A percentile compares a stretch with the other conserved stretches of the same genome.
Evolutionary conservation across 2,888 invertebrate genomes (phyloP).

Genomic region (Lycia hirtaria): DNA sequence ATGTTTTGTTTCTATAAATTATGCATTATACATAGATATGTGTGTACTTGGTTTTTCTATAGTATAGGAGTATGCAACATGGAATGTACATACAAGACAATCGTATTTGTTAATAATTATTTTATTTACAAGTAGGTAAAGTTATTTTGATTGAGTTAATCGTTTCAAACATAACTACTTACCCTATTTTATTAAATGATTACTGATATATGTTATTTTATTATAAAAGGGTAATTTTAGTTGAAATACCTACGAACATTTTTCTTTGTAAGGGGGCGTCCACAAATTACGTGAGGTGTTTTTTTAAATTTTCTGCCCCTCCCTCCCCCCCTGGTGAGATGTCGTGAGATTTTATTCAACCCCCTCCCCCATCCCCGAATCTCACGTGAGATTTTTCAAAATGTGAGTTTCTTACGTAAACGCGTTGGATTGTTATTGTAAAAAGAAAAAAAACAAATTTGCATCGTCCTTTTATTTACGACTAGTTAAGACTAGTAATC

Average conservation of each 20-base stretch:
- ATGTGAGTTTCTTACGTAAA: too few species aligned
- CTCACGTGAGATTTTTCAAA: too few species aligned
- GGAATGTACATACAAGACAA: neutral
- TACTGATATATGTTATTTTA: neutral
- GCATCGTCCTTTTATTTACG: too few species aligned
- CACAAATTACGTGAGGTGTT: too few species aligned
- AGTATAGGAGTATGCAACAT: neutral
- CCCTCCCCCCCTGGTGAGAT: too few species aligned
- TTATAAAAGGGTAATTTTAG: neutral
- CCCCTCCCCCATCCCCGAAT: too few species aligned
- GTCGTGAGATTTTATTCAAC: too few species aligned
- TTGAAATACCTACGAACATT: neutral
- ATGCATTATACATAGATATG: neutral
- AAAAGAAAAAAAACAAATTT: too few species aligned
- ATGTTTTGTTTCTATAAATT: neutral
- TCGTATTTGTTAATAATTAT: neutral
- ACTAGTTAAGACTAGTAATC: too few species aligned
- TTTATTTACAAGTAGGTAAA: conserved; percentile 1
- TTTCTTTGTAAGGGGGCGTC: too few species aligned
- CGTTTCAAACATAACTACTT: neutral
- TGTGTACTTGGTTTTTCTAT: conserved; percentile 4
- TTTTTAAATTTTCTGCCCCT: too few species aligned
- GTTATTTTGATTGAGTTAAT: neutral
- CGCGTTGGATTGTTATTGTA: too few species aligned
- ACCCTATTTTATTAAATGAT: neutral